Evolutionary conservation across 1,140 invertebrate species (phyloP).

Genomic region (Pentalonia nigronervosa): DNA sequence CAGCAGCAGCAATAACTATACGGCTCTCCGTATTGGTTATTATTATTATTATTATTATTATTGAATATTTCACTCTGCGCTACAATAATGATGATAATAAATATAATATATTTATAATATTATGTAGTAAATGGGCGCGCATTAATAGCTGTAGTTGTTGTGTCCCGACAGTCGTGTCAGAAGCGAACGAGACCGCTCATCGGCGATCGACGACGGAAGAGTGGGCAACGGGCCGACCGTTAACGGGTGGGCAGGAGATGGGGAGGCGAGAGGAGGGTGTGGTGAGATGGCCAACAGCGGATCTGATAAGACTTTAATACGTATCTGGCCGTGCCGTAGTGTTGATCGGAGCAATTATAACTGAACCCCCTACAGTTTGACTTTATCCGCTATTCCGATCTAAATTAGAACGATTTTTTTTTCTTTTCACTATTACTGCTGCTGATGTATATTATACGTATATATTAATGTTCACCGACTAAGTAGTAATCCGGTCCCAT

Average conservation of each 20-base stretch:
- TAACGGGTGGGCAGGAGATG: background rate
- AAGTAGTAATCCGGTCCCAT: constrained; percentile 56
- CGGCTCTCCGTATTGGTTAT: background rate
- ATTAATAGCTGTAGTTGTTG: background rate
- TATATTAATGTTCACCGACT: constrained; percentile 1
- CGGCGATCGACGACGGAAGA: background rate
- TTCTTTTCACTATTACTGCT: background rate
- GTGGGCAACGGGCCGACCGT: background rate
- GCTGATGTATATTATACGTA: background rate
- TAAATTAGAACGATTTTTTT: constrained; percentile 50
- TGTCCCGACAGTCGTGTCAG: constrained; percentile 48
- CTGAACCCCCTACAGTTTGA: constrained; percentile 49
- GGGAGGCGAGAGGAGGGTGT: background rate
- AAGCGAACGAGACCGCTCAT: background rate
- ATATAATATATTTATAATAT: too few species aligned
- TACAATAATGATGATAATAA: background rate
- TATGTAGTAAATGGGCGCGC: background rate
- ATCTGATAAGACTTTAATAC: constrained; percentile 47
- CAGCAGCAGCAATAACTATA: background rate
- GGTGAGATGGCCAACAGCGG: constrained; percentile 35
- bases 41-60: constrained; percentile 29
- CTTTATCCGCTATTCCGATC: constrained; percentile 38
- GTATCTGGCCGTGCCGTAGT: constrained; percentile 29
- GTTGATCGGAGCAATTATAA: constrained; percentile 58
- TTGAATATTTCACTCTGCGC: constrained; percentile 31